A percentile compares a stretch with the other conserved stretches of the same genome.
These are phyloP conservation scores for Sinodicranocentrus sp. DNA, from an alignment of 2,888 invertebrate species.

Conservation along the genomic window DNA sequence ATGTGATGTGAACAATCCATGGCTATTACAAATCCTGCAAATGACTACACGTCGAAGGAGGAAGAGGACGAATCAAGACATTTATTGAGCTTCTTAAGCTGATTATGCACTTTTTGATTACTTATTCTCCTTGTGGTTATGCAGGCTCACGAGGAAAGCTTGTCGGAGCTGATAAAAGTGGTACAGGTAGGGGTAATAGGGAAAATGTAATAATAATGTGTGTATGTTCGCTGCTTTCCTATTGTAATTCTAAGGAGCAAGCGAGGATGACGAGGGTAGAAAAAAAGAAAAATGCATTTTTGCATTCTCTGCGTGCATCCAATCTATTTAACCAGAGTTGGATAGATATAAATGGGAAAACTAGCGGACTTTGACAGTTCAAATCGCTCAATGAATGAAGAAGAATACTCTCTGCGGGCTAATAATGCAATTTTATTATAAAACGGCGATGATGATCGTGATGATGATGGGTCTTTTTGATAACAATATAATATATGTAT, in stretches of 20 bases:
- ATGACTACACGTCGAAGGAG: neutral
- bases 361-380: conserved; percentile 35
- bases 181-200: neutral
- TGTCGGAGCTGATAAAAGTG: neutral
- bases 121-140: conserved; percentile 11
- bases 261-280: neutral
- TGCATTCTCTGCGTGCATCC: neutral
- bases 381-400: conserved; percentile 28
- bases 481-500: neutral
- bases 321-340: neutral
- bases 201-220: neutral
- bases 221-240: neutral
- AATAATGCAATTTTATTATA: neutral
- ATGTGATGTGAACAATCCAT: conserved; percentile 8
- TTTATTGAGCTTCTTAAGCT: conserved; percentile 36
- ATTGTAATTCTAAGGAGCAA: neutral
- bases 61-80: conserved; percentile 30
- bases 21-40: neutral
- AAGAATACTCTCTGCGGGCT: conserved; percentile 2
- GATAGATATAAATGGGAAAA: neutral
- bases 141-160: conserved; percentile 11
- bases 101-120: conserved; percentile 42
- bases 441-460: neutral
- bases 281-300: conserved; percentile 1
- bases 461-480: neutral